Percentiles rank a stretch among this genome's conserved stretches.
These are phyloP conservation scores for Montifringilla adamsi DNA, from an alignment of 2,113 vertebrate species.

Conservation along the genomic window DNA sequence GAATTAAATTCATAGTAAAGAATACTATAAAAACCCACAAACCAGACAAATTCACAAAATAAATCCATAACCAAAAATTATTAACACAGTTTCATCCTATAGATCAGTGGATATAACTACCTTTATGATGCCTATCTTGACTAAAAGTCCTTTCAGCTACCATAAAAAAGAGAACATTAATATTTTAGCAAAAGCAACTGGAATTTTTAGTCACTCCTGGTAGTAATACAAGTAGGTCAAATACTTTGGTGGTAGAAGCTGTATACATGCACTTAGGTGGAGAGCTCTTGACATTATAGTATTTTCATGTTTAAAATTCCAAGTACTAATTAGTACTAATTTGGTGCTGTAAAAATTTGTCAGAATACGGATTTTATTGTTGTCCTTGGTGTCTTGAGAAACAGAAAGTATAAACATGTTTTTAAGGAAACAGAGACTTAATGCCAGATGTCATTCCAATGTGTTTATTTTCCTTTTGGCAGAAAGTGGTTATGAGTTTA, in stretches of 20 bases:
- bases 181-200: background rate
- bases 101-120: background rate
- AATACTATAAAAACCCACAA: background rate
- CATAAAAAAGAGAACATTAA: background rate
- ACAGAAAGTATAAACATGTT: conserved; percentile 24
- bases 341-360: background rate
- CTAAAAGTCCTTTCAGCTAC: background rate
- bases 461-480: conserved; percentile 44
- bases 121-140: background rate
- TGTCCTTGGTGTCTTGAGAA: background rate
- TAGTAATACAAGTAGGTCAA: background rate
- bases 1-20: background rate
- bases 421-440: conserved; percentile 28
- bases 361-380: background rate
- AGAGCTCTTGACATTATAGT: background rate
- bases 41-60: background rate
- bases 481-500: background rate
- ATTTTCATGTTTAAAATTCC: background rate
- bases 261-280: background rate
- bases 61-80: background rate
- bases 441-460: conserved; percentile 32
- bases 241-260: background rate
- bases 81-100: background rate
- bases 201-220: background rate
- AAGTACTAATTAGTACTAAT: background rate